A percentile compares a stretch with the other conserved stretches of the same genome.
These are phyloP conservation scores for Chlorospingus flavigularis DNA, from an alignment of 2,797 vertebrate genomes.

Conservation along the genomic window DNA sequence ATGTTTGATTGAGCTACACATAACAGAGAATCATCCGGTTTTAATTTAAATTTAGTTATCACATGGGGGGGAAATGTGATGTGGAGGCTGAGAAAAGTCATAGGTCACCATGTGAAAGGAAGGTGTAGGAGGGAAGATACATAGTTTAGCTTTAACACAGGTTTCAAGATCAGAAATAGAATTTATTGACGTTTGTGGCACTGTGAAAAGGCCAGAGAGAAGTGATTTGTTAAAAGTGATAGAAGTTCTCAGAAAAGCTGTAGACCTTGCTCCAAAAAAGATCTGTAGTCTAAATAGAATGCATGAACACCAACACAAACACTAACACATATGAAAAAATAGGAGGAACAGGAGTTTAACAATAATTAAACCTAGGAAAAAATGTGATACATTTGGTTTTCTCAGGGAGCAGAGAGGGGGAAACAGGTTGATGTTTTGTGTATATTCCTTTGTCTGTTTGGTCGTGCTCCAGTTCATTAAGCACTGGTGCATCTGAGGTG, in stretches of 20 bases:
- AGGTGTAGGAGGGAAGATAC: neutral
- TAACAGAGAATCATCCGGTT: neutral
- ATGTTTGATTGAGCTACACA: neutral
- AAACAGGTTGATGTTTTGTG: neutral
- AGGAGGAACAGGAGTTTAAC: neutral
- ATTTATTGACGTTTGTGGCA: neutral
- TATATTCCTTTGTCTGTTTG: neutral
- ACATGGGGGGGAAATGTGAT: neutral
- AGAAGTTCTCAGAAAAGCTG: neutral
- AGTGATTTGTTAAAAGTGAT: neutral
- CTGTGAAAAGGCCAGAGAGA: neutral
- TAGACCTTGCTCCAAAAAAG: neutral
- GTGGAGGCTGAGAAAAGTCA: conserved; percentile 6
- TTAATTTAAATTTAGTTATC: conserved; percentile 2
- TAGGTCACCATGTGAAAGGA: neutral
- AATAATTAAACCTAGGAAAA: neutral
- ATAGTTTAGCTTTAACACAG: neutral
- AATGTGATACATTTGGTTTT: neutral
- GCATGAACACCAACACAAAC: neutral
- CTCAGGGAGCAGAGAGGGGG: neutral
- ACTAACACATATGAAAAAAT: neutral
- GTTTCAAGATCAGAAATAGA: conserved; percentile 27
- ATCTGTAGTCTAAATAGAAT: neutral
- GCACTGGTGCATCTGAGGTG: neutral
- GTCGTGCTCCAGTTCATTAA: neutral